phyloP scores from a whole-genome alignment of 2,113 vertebrate species.

The Cyanistes caeruleus region DNA sequence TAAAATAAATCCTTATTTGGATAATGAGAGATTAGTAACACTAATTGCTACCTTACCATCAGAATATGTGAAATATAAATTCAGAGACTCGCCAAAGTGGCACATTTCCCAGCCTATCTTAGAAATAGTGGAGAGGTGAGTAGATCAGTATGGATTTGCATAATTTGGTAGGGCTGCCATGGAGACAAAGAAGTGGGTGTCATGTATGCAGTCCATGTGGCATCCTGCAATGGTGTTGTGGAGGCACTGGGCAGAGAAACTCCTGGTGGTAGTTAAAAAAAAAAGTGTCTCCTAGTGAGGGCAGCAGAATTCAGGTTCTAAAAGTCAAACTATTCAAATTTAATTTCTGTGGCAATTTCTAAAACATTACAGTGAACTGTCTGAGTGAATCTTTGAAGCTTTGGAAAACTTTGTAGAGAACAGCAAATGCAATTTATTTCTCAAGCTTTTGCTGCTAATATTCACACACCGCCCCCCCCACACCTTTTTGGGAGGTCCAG shows the following conservation, averaged over 20 bases:
- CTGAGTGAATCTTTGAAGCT: background rate
- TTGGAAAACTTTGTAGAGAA: background rate
- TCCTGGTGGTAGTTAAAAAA: background rate
- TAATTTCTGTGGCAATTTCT: background rate
- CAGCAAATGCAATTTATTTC: background rate
- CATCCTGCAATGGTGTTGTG: background rate
- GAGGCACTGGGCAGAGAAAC: background rate
- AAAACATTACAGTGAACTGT: background rate
- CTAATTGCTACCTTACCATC: background rate
- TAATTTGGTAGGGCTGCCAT: background rate
- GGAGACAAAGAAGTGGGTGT: background rate
- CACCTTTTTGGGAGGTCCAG: background rate
- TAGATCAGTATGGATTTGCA: background rate
- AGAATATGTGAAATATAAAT: background rate
- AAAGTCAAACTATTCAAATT: background rate
- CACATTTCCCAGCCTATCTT: background rate
- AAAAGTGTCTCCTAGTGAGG: background rate
- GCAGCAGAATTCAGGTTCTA: background rate
- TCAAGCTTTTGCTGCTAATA: background rate
- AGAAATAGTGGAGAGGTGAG: background rate
- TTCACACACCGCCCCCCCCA: accelerated
- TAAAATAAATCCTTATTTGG: background rate
- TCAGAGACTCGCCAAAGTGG: background rate
- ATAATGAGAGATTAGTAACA: background rate
- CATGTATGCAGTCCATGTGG: accelerated